Conservation (phyloP, 2,113 vertebrate species). For the Ptychochromis oligacanthus region DNA sequence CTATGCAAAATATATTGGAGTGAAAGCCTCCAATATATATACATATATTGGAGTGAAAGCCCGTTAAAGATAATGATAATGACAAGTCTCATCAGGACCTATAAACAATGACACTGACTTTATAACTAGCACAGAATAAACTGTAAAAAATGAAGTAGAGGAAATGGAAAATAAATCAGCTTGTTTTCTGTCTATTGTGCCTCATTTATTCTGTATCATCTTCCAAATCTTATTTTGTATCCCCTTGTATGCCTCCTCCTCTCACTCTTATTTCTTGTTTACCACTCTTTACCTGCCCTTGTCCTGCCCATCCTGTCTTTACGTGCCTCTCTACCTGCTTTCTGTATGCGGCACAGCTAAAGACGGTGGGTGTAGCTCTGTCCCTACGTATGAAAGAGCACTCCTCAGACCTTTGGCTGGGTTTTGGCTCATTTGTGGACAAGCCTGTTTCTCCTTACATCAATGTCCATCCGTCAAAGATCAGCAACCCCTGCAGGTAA, state of each 20-base stretch:
- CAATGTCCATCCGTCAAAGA: slow-evolving; percentile 93
- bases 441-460: slow-evolving; percentile 98
- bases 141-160: not conserved
- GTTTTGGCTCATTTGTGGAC: slow-evolving; percentile 98
- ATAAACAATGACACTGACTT: not conserved
- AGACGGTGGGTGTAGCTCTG: slow-evolving; percentile 90
- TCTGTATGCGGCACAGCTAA: slow-evolving; percentile 83
- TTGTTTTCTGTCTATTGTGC: not conserved
- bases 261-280: not conserved
- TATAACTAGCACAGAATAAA: not conserved
- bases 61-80: not conserved
- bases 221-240: not conserved
- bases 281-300: not conserved
- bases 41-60: not conserved
- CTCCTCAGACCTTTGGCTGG: slow-evolving; percentile 91
- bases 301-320: not conserved
- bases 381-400: slow-evolving; percentile 90
- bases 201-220: not conserved
- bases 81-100: not conserved
- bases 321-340: not conserved
- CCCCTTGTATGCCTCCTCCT: not conserved
- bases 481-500: slow-evolving; percentile 96
- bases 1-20: not conserved
- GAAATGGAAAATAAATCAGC: not conserved
- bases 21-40: no score